Percentiles rank a stretch among this genome's conserved stretches.
phyloP scores from a whole-genome alignment of 2,888 invertebrate species.

The Nipponacmea schrenckii region DNA sequence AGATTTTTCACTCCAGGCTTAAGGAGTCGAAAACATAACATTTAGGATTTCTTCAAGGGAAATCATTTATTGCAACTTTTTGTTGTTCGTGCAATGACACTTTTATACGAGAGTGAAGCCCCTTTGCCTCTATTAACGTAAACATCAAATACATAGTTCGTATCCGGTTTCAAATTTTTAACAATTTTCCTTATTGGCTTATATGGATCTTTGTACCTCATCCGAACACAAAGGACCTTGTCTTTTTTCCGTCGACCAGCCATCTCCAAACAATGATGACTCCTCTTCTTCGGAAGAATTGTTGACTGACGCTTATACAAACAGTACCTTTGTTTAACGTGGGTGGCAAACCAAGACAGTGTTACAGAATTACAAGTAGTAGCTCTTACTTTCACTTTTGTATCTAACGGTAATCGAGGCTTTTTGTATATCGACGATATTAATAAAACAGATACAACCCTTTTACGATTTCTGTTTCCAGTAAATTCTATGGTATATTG shows the following conservation, averaged over 20 bases:
- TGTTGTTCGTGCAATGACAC: conserved; percentile 56
- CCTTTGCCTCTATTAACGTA: conserved; percentile 55
- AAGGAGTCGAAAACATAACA: background rate
- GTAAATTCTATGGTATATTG: conserved; percentile 43
- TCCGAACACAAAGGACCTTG: conserved; percentile 37
- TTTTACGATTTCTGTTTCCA: conserved; percentile 32
- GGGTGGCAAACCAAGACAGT: conserved; percentile 62
- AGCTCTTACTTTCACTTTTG: conserved; percentile 51
- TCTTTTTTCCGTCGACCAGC: conserved; percentile 33
- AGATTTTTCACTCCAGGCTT: background rate
- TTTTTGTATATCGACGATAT: conserved; percentile 43
- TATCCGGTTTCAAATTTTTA: conserved; percentile 52
- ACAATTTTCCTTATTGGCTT: conserved; percentile 54
- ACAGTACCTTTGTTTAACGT: conserved; percentile 62
- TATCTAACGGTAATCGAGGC: conserved; percentile 58
- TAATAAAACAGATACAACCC: conserved; percentile 42
- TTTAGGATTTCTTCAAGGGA: background rate
- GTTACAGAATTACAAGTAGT: conserved; percentile 62
- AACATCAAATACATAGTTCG: conserved; percentile 61
- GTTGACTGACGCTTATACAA: conserved; percentile 56
- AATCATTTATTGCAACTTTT: conserved; percentile 28
- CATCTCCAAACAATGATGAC: conserved; percentile 40
- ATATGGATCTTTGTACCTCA: conserved; percentile 28
- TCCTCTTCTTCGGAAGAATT: conserved; percentile 22
- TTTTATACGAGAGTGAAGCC: conserved; percentile 54